These are phyloP conservation scores for Criorhina ranunculi DNA, from an alignment of 2,888 invertebrate genomes.

Conservation along the genomic window DNA sequence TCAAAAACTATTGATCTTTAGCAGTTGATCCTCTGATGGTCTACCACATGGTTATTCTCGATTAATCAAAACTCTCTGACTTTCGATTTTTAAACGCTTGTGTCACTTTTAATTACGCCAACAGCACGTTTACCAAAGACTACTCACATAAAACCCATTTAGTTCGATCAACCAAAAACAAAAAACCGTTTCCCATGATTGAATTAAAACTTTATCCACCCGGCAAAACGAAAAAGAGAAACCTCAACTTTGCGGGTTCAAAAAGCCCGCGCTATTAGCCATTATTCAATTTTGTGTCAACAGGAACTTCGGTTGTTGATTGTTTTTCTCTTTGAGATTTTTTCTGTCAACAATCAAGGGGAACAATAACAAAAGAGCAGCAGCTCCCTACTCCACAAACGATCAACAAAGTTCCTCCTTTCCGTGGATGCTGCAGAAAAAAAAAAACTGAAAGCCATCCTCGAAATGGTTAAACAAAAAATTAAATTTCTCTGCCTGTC, in stretches of 20 bases:
- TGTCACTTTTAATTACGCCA: not conserved
- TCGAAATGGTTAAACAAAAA: constrained; percentile 18
- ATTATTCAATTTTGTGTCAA: constrained; percentile 47
- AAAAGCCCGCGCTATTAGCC: constrained; percentile 33
- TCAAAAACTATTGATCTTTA: no score
- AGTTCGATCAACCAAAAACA: not conserved
- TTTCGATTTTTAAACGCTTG: no score
- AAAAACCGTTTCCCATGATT: not conserved
- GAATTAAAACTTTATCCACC: constrained; percentile 28
- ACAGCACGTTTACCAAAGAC: no score
- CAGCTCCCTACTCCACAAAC: not conserved
- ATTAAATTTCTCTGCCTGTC: constrained; percentile 39
- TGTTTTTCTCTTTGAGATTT: not conserved
- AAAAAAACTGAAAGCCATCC: not conserved
- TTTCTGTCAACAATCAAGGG: constrained; percentile 18
- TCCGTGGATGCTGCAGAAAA: constrained; percentile 24
- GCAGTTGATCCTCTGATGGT: no score
- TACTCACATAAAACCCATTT: no score
- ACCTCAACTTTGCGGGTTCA: constrained; percentile 27
- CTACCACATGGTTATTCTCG: no score
- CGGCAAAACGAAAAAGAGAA: constrained; percentile 14
- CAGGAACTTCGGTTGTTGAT: constrained; percentile 38
- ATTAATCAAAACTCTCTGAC: no score
- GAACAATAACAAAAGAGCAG: constrained; percentile 12
- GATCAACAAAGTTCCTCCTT: constrained; percentile 10